These are phyloP conservation scores for Andrena minutula DNA, from an alignment of 2,888 invertebrate genomes.

Conservation along the genomic window DNA sequence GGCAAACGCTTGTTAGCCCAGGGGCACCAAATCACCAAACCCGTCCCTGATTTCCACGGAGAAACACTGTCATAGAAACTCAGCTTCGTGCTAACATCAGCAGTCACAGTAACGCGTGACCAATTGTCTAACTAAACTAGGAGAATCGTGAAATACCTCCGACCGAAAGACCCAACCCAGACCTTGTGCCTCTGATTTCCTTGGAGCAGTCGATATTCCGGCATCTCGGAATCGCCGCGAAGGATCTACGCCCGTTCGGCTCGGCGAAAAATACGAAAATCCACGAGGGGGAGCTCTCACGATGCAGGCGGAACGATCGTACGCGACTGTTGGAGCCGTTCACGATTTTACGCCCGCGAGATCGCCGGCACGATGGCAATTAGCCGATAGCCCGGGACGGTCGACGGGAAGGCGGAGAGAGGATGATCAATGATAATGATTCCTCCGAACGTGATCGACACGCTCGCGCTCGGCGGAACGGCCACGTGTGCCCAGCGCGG, in stretches of 20 bases:
- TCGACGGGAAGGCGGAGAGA: conserved; percentile 62
- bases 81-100: no score
- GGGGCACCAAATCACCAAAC: no score
- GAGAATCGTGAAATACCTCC: no score
- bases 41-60: no score
- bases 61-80: no score
- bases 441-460: conserved; percentile 81
- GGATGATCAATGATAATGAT: conserved; percentile 83
- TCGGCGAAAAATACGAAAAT: conserved; percentile 12
- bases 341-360: conserved; percentile 68
- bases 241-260: conserved; percentile 1
- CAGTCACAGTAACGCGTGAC: no score
- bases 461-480: conserved; percentile 75
- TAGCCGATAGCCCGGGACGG: conserved; percentile 71
- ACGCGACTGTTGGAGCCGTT: conserved; percentile 40
- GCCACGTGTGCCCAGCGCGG: conserved; percentile 71
- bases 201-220: conserved; percentile 2
- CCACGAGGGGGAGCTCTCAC: conserved; percentile 35
- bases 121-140: no score
- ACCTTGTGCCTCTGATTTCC: neutral
- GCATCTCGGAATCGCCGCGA: conserved; percentile 11
- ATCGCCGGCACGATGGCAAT: conserved; percentile 71
- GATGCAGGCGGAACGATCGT: conserved; percentile 43
- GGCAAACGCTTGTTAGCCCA: no score
- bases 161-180: no score